Evolutionary conservation across 2,888 invertebrate genomes (phyloP).

Genomic region (Aricia artaxerxes): DNA sequence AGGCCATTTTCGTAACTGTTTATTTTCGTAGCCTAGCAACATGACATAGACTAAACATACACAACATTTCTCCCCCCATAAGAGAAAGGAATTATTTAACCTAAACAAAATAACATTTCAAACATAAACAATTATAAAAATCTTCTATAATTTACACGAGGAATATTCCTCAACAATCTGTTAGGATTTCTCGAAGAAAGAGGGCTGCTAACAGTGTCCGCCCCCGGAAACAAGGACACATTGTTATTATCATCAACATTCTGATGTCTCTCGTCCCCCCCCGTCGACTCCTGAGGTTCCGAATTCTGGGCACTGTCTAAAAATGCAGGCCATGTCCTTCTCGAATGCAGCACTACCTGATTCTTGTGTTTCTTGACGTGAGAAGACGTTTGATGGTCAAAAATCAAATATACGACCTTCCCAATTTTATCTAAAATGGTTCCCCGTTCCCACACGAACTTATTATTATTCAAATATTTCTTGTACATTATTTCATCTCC

Average conservation of each 20-base stretch:
- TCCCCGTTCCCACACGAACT: not conserved
- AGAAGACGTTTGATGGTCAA: not conserved
- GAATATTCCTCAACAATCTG: not conserved
- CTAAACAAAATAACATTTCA: not conserved
- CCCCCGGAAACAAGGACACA: too few relatives aligned
- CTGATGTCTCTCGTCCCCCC: too few relatives aligned
- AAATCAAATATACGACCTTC: not conserved
- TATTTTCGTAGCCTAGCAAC: not conserved
- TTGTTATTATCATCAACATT: too few relatives aligned
- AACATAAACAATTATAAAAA: not conserved
- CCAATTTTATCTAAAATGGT: not conserved
- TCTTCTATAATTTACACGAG: not conserved
- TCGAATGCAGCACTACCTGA: too few relatives aligned
- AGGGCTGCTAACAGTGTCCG: too few relatives aligned
- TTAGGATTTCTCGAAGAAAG: not conserved
- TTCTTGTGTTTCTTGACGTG: not conserved
- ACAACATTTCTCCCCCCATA: not conserved
- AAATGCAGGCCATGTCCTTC: too few relatives aligned
- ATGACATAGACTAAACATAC: not conserved
- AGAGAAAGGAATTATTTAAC: not conserved
- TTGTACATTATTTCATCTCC: not conserved
- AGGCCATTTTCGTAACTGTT: not conserved
- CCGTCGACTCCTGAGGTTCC: too few relatives aligned
- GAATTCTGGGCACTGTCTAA: too few relatives aligned
- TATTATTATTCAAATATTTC: not conserved